Conservation (phyloP, 2,797 vertebrate species). For the Nyctibius grandis region DNA sequence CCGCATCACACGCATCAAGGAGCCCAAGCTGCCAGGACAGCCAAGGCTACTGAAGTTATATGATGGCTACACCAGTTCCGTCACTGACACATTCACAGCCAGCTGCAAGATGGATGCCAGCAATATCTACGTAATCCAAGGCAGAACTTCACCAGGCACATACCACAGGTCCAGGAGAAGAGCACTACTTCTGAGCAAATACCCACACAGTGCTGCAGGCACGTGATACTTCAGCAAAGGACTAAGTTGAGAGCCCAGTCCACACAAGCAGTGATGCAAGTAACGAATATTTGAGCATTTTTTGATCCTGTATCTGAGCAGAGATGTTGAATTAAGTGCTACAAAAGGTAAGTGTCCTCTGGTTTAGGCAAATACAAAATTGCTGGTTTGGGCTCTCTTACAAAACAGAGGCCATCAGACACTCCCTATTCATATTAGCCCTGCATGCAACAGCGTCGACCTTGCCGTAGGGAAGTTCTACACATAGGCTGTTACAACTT, state of each 20-base stretch:
- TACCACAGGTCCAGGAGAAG: not conserved
- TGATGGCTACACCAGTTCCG: not conserved
- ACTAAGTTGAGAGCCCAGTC: not conserved
- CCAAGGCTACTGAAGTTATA: no score
- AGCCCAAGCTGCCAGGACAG: not conserved
- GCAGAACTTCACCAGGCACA: not conserved
- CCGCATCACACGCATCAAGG: rapidly evolving
- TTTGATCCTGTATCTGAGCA: not conserved
- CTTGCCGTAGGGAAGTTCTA: not conserved
- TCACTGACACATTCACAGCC: not conserved
- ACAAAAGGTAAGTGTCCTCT: not conserved
- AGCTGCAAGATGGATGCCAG: not conserved
- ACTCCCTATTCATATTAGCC: not conserved
- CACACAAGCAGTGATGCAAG: not conserved
- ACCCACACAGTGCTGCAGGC: not conserved
- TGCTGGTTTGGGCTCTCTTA: not conserved
- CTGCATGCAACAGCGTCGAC: not conserved
- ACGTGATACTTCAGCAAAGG: rapidly evolving
- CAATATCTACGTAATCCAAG: not conserved
- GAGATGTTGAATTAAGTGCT: not conserved
- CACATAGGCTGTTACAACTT: not conserved
- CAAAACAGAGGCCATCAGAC: not conserved
- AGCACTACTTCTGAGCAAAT: not conserved
- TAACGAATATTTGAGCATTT: not conserved
- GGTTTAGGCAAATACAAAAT: not conserved